Percentiles rank a stretch among this genome's conserved stretches.
These are phyloP conservation scores for Antrozous pallidus DNA, from an alignment of 2,797 vertebrate genomes.

Conservation along the genomic window DNA sequence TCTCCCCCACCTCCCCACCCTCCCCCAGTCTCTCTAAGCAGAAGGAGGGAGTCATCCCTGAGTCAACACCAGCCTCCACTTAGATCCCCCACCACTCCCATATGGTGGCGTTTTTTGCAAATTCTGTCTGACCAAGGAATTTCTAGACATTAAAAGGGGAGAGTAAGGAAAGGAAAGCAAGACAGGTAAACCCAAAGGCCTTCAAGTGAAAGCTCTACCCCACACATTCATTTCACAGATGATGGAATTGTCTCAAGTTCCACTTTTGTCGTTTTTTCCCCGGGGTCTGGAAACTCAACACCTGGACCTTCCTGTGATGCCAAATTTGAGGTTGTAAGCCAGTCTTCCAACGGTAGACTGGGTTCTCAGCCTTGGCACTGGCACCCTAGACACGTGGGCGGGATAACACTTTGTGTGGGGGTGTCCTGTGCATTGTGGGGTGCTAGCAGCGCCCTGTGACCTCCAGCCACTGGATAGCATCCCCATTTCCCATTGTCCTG, in stretches of 20 bases:
- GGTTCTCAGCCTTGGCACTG: rapidly evolving
- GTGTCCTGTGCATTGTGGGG: rapidly evolving
- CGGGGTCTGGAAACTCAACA: neutral
- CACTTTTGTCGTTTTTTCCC: rapidly evolving
- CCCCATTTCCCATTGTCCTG: neutral
- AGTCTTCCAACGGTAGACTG: rapidly evolving
- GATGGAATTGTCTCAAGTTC: neutral
- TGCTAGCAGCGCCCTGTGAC: neutral
- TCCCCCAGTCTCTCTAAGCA: neutral
- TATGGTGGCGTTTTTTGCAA: neutral
- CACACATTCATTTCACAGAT: neutral
- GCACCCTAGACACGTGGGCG: rapidly evolving
- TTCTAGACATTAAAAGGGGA: neutral
- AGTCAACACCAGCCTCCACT: neutral
- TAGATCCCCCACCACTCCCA: rapidly evolving
- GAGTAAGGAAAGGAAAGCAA: neutral
- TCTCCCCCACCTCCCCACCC: neutral
- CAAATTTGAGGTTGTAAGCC: rapidly evolving
- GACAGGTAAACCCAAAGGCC: too few relatives aligned
- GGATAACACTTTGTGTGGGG: rapidly evolving
- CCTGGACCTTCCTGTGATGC: neutral
- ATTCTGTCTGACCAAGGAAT: neutral
- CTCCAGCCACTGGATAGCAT: neutral
- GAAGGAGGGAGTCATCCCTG: too few relatives aligned
- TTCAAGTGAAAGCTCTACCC: neutral